A percentile compares a stretch with the other conserved stretches of the same genome.
Conservation (phyloP, 64 coral and sea anemone genomes). For the Anthopleura sola region DNA sequence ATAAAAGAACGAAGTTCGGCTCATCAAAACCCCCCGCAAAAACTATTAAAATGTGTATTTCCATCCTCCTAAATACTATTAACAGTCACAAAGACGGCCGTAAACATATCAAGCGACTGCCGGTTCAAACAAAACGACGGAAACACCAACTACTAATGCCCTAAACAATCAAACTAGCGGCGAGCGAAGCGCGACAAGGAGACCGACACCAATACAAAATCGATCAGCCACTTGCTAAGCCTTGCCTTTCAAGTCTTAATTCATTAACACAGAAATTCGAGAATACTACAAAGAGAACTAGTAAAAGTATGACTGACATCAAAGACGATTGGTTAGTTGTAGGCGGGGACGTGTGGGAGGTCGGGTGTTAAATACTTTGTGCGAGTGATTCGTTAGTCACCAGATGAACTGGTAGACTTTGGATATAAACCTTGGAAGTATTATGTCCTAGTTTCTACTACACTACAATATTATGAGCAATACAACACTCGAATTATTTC, state of each 20-base stretch:
- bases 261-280: background rate
- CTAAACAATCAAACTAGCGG: background rate
- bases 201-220: background rate
- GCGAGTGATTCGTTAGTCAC: background rate
- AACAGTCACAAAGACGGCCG: background rate
- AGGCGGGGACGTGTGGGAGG: background rate
- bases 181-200: background rate
- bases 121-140: background rate
- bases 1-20: background rate
- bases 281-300: background rate
- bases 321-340: background rate
- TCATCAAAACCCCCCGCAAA: background rate
- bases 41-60: background rate
- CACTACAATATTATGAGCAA: no score
- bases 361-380: background rate
- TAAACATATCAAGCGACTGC: background rate
- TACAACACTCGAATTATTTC: no score
- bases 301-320: background rate
- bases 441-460: no score
- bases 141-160: background rate
- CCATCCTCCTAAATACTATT: background rate
- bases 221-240: slow-evolving; percentile 1
- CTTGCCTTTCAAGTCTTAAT: background rate
- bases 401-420: no score
- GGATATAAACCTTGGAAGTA: no score